Evolutionary conservation across 2,113 vertebrate genomes (phyloP).

Genomic region (Carassius carassius): DNA sequence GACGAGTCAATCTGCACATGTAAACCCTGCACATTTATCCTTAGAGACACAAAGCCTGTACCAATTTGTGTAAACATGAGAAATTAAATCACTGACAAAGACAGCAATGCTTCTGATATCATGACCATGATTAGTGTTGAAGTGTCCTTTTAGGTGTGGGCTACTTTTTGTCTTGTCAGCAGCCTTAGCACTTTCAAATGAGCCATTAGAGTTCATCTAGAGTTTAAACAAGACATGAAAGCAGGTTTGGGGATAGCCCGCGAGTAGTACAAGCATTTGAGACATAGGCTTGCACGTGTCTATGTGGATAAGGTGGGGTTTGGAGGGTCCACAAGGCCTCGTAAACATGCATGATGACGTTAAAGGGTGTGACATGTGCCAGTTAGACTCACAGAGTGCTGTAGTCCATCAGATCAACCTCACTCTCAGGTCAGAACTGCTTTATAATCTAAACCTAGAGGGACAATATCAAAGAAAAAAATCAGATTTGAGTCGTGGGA

Average conservation of each 20-base stretch:
- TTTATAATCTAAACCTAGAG: constrained; percentile 8
- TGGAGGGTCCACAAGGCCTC: constrained; percentile 59
- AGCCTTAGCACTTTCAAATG: constrained; percentile 39
- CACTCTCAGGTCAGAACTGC: background rate
- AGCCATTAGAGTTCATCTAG: constrained; percentile 51
- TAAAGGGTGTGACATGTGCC: constrained; percentile 64
- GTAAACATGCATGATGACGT: constrained; percentile 66
- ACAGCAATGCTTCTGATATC: constrained; percentile 20
- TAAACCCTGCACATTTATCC: background rate
- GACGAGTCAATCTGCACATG: background rate
- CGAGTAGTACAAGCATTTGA: constrained; percentile 21
- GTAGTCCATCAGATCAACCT: constrained; percentile 47
- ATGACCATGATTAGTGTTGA: background rate
- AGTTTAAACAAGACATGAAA: constrained; percentile 51
- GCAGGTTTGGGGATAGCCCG: constrained; percentile 23
- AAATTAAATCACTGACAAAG: constrained; percentile 25
- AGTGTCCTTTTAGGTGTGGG: constrained; percentile 1
- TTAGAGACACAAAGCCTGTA: background rate
- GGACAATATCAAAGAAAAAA: background rate
- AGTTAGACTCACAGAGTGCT: constrained; percentile 58
- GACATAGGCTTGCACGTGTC: constrained; percentile 48
- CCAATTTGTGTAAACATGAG: constrained; percentile 6
- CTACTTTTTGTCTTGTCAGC: constrained; percentile 30
- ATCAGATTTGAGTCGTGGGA: background rate
- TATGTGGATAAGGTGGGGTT: constrained; percentile 51